These are phyloP conservation scores for Drosophila ficusphila DNA, from an alignment of 1,140 invertebrate genomes.

Conservation along the genomic window DNA sequence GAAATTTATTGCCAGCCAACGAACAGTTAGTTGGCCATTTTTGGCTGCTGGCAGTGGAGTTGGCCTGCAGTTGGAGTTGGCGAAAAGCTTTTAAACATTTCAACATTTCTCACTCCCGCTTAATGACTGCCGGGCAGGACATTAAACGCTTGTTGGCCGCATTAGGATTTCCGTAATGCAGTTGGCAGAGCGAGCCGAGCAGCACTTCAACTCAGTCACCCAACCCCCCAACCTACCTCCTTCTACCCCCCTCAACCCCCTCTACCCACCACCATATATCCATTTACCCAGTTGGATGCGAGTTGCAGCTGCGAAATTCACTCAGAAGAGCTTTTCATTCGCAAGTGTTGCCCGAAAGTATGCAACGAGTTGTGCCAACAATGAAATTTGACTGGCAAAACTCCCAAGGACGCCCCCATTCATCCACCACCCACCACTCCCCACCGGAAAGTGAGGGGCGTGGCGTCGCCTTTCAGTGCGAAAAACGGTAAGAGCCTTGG, in stretches of 20 bases:
- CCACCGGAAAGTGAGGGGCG: slow-evolving; percentile 13
- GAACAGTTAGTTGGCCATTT: slow-evolving; percentile 60
- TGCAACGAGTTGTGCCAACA: slow-evolving; percentile 59
- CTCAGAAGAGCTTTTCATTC: slow-evolving; percentile 55
- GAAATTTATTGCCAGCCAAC: slow-evolving; percentile 59
- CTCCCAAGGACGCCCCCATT: slow-evolving; percentile 31
- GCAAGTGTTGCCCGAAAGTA: slow-evolving; percentile 53
- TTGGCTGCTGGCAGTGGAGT: slow-evolving; percentile 21
- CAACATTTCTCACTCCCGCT: slow-evolving; percentile 44
- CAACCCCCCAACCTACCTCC: slow-evolving; percentile 6
- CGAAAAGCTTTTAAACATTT: slow-evolving; percentile 60
- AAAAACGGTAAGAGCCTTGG: slow-evolving; percentile 32
- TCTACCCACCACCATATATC: background rate
- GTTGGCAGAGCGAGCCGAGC: slow-evolving; percentile 48
- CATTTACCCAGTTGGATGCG: slow-evolving; percentile 16
- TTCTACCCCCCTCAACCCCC: background rate
- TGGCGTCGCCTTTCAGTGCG: slow-evolving; percentile 2
- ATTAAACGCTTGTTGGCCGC: slow-evolving; percentile 78
- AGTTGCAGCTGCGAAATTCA: slow-evolving; percentile 40
- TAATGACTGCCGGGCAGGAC: slow-evolving; percentile 77
- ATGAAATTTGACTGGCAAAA: slow-evolving; percentile 52
- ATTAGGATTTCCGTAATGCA: slow-evolving; percentile 73
- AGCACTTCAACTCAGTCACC: too few species aligned
- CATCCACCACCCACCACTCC: background rate
- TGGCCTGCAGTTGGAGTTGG: slow-evolving; percentile 14